Conservation (phyloP, 1,140 invertebrate species). For the Spodoptera frugiperda region DNA sequence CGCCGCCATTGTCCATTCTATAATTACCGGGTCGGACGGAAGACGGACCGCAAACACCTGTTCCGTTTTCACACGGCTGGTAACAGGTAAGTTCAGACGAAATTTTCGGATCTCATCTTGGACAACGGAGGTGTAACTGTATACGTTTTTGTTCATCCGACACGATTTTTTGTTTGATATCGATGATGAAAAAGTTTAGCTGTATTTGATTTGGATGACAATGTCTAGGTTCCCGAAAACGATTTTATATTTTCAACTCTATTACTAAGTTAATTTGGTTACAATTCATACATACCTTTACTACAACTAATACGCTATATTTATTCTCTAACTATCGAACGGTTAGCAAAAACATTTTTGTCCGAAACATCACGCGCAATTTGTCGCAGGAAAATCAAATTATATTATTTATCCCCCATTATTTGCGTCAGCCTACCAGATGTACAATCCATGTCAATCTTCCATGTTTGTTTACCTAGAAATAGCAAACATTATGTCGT, state of each 20-base stretch:
- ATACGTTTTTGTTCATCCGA: conserved; percentile 75
- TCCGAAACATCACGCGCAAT: conserved; percentile 69
- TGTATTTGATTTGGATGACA: conserved; percentile 16
- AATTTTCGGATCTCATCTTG: conserved; percentile 55
- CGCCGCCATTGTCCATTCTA: conserved; percentile 69
- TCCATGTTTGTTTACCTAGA: conserved; percentile 82
- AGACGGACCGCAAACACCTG: conserved; percentile 76
- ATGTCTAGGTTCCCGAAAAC: neutral
- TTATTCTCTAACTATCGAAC: conserved; percentile 15
- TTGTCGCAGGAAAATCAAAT: conserved; percentile 81
- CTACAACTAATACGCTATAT: conserved; percentile 28
- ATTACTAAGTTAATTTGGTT: too few species aligned
- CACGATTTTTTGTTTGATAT: conserved; percentile 46
- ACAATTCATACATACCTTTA: neutral
- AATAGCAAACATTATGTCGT: conserved; percentile 79
- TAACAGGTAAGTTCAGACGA: conserved; percentile 63
- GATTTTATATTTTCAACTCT: neutral
- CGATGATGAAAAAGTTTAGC: neutral
- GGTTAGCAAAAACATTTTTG: conserved; percentile 42
- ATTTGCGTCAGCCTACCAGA: conserved; percentile 81
- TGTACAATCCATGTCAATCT: conserved; percentile 84
- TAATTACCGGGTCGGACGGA: conserved; percentile 72
- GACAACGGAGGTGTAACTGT: conserved; percentile 74
- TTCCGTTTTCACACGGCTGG: conserved; percentile 81
- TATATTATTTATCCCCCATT: conserved; percentile 83